phyloP scores from a whole-genome alignment of 2,888 invertebrate species.

The Antheraea assamensis region DNA sequence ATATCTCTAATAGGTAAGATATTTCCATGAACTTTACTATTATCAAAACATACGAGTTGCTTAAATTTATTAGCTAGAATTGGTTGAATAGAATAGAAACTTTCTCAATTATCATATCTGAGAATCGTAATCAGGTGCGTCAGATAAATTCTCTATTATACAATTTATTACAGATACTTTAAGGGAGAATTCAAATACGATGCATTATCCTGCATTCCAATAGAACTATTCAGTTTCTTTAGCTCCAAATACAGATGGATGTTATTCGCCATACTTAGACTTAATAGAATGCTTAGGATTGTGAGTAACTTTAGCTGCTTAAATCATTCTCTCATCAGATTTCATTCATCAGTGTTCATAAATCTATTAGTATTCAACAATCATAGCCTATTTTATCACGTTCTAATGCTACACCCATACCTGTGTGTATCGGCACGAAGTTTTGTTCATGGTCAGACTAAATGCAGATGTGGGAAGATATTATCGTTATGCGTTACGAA shows the following conservation, averaged over 20 bases:
- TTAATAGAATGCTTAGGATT: conserved; percentile 60
- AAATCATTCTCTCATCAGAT: not conserved
- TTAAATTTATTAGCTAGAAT: no score
- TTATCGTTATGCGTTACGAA: no score
- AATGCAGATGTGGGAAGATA: no score
- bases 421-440: no score
- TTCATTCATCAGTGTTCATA: not conserved
- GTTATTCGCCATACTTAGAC: conserved; percentile 54
- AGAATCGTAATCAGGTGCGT: not conserved
- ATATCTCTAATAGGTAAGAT: no score
- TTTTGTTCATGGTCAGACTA: no score
- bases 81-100: no score
- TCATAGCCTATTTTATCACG: not conserved
- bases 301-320: conserved; percentile 34
- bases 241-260: conserved; percentile 34
- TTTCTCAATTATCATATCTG: no score
- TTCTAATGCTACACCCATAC: no score
- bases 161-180: conserved; percentile 51
- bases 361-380: not conserved
- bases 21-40: no score
- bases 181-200: conserved; percentile 57
- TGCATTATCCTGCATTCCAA: conserved; percentile 54
- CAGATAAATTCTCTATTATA: conserved; percentile 11
- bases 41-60: no score
- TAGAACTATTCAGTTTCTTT: conserved; percentile 49